phyloP scores from a whole-genome alignment of 2,797 vertebrate species.

The Peromyscus attwateri region DNA sequence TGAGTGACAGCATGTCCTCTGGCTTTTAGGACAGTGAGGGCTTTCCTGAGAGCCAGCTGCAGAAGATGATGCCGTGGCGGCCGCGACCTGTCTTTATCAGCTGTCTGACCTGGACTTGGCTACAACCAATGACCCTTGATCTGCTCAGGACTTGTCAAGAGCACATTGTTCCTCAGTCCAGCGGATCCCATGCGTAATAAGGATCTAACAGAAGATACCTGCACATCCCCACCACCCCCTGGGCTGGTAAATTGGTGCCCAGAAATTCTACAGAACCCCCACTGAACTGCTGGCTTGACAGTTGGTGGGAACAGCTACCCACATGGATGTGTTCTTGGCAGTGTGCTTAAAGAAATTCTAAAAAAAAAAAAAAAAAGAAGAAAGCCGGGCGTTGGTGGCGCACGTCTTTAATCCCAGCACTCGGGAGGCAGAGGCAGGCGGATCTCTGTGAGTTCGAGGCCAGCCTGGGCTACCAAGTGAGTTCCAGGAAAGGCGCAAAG shows the following conservation, averaged over 20 bases:
- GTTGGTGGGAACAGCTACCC: neutral
- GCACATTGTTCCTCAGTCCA: neutral
- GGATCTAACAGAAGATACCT: conserved; percentile 3
- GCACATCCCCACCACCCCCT: neutral
- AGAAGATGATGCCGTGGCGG: neutral
- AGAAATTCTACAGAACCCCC: neutral
- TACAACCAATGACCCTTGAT: neutral
- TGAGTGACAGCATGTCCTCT: rapidly evolving
- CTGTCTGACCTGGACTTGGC: neutral
- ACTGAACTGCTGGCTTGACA: neutral
- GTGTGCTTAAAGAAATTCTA: neutral
- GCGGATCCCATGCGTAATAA: neutral
- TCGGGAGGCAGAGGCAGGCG: too few relatives aligned
- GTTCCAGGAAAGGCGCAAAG: too few relatives aligned
- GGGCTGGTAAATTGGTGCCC: neutral
- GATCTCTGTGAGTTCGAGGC: too few relatives aligned
- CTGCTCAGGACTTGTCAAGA: neutral
- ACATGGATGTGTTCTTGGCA: neutral
- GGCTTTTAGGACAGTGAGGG: neutral
- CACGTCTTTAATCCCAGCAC: too few relatives aligned
- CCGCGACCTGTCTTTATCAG: neutral
- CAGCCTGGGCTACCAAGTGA: too few relatives aligned
- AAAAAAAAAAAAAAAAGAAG: too few relatives aligned
- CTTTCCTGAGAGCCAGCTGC: rapidly evolving
- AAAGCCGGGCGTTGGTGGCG: too few relatives aligned